A percentile compares a stretch with the other conserved stretches of the same genome.
Evolutionary conservation across 2,113 vertebrate genomes (phyloP).

Genomic region (Numenius arquata): DNA sequence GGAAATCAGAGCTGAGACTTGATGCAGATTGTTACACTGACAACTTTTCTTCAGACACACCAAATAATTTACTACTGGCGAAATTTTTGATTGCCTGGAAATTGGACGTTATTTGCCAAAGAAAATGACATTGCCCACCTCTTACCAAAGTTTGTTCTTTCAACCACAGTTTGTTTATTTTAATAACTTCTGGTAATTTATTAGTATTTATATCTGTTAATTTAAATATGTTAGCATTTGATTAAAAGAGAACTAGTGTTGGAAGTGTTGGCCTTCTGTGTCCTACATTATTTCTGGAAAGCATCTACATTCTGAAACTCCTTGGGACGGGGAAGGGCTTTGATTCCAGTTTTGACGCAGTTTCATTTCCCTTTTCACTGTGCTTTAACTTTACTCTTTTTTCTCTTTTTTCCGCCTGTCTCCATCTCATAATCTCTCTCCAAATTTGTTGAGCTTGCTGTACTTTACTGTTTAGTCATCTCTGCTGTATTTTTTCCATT

Average conservation of each 20-base stretch:
- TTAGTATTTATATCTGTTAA: not conserved
- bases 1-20: not conserved
- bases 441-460: not conserved
- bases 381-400: not conserved
- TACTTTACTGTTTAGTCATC: not conserved
- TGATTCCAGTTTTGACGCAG: not conserved
- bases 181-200: not conserved
- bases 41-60: not conserved
- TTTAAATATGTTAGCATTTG: not conserved
- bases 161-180: not conserved
- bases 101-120: not conserved
- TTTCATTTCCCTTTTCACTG: not conserved
- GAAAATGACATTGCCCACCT: not conserved
- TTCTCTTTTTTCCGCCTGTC: not conserved
- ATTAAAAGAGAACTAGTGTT: not conserved
- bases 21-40: not conserved
- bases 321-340: not conserved
- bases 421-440: not conserved
- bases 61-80: not conserved
- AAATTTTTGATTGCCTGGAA: not conserved
- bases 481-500: not conserved
- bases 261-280: not conserved
- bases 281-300: not conserved
- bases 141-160: not conserved
- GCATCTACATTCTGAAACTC: not conserved